These are phyloP conservation scores for Etheostoma spectabile DNA, from an alignment of 2,113 vertebrate genomes.

Conservation along the genomic window DNA sequence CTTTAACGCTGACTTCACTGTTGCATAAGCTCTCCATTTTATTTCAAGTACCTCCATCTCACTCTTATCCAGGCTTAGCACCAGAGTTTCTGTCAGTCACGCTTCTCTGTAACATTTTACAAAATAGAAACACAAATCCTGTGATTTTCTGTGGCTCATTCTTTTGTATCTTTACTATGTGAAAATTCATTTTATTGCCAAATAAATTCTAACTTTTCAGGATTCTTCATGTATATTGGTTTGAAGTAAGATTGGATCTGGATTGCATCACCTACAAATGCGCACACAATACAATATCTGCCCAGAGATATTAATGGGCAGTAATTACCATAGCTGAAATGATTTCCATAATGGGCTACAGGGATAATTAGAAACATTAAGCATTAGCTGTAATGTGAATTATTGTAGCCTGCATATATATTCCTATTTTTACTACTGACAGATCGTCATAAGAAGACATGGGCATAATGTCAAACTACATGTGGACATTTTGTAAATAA, in stretches of 20 bases:
- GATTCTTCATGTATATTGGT: background rate
- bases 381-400: slow-evolving; percentile 33
- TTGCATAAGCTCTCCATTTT: slow-evolving; percentile 36
- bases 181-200: background rate
- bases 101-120: slow-evolving; percentile 1
- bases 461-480: background rate
- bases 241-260: slow-evolving; percentile 11
- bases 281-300: background rate
- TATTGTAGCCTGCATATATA: slow-evolving; percentile 14
- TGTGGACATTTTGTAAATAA: background rate
- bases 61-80: slow-evolving; percentile 11
- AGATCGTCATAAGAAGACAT: background rate
- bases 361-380: slow-evolving; percentile 41
- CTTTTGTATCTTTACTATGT: background rate
- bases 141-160: slow-evolving; percentile 18
- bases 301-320: background rate
- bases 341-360: slow-evolving; percentile 39
- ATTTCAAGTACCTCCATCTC: background rate
- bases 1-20: background rate
- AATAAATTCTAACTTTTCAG: background rate
- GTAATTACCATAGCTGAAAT: slow-evolving; percentile 42
- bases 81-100: slow-evolving; percentile 22
- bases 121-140: slow-evolving; percentile 9
- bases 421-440: background rate
- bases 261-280: slow-evolving; percentile 32